These are phyloP conservation scores for Drosophila littoralis DNA, from an alignment of 1,140 invertebrate species.

Conservation along the genomic window DNA sequence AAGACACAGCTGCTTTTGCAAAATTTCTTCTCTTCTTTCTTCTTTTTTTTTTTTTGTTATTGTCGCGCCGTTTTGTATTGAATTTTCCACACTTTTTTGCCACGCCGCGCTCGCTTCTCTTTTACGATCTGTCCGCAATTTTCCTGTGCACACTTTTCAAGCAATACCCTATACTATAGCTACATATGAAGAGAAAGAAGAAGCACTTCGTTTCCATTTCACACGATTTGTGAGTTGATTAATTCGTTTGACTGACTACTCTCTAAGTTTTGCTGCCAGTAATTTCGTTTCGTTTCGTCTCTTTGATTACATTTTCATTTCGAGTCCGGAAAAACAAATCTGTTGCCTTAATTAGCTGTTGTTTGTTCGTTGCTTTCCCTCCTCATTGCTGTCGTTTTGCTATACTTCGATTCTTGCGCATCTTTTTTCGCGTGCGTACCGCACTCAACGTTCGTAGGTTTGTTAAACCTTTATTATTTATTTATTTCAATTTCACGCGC, in stretches of 20 bases:
- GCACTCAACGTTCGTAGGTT: slow-evolving; percentile 24
- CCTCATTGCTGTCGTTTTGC: slow-evolving; percentile 8
- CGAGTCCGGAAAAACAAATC: slow-evolving; percentile 28
- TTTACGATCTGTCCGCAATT: slow-evolving; percentile 61
- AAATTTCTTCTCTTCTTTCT: slow-evolving; percentile 42
- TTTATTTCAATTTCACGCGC: slow-evolving; percentile 30
- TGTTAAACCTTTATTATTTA: slow-evolving; percentile 29
- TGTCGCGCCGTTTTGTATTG: slow-evolving; percentile 73
- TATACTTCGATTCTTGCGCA: slow-evolving; percentile 17
- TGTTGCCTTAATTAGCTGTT: slow-evolving; percentile 27
- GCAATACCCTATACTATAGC: slow-evolving; percentile 45
- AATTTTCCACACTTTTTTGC: slow-evolving; percentile 62
- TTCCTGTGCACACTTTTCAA: slow-evolving; percentile 66
- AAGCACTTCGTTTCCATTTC: slow-evolving; percentile 61
- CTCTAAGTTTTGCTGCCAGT: slow-evolving; percentile 16
- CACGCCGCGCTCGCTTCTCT: slow-evolving; percentile 25
- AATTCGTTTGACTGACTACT: slow-evolving; percentile 29
- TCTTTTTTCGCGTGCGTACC: slow-evolving; percentile 19
- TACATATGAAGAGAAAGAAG: slow-evolving; percentile 12
- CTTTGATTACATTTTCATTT: slow-evolving; percentile 35
- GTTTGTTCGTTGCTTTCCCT: slow-evolving; percentile 15
- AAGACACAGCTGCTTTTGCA: slow-evolving; percentile 54
- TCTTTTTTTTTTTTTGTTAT: slow-evolving; percentile 54
- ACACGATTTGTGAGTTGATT: slow-evolving; percentile 24
- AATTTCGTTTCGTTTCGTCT: slow-evolving; percentile 26